Percentiles rank a stretch among this genome's conserved stretches.
Evolutionary conservation across 2,888 invertebrate species (phyloP).

Genomic region (Drosophila falleni): DNA sequence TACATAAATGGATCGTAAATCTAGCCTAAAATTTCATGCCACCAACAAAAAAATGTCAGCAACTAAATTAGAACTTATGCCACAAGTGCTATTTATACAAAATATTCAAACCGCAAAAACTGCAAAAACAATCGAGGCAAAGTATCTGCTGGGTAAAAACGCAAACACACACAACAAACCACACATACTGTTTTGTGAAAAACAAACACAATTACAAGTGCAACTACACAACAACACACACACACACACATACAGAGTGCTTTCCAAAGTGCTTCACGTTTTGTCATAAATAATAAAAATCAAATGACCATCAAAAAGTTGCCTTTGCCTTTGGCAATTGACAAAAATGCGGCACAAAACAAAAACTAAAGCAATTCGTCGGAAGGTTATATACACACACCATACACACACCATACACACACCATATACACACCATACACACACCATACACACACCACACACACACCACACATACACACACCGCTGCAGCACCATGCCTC

Average conservation of each 20-base stretch:
- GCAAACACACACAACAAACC: slow-evolving; percentile 18
- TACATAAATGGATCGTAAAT: slow-evolving; percentile 48
- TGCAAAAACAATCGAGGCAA: slow-evolving; percentile 50
- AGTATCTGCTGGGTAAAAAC: slow-evolving; percentile 37
- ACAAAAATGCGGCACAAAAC: slow-evolving; percentile 57
- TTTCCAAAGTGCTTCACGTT: slow-evolving; percentile 56
- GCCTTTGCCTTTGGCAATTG: slow-evolving; percentile 61
- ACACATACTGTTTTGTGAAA: not conserved
- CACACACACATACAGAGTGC: slow-evolving; percentile 4
- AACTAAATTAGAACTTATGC: slow-evolving; percentile 66
- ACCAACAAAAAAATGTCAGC: slow-evolving; percentile 53
- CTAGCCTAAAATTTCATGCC: slow-evolving; percentile 60
- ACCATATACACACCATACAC: slow-evolving; percentile 8
- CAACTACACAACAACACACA: slow-evolving; percentile 8
- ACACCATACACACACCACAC: slow-evolving; percentile 13
- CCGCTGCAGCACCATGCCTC: slow-evolving; percentile 21
- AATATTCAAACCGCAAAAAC: slow-evolving; percentile 38
- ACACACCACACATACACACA: slow-evolving; percentile 10
- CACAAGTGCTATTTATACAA: slow-evolving; percentile 50
- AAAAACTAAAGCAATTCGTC: slow-evolving; percentile 41
- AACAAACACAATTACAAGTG: slow-evolving; percentile 9
- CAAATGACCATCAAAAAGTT: slow-evolving; percentile 72
- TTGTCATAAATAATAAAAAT: slow-evolving; percentile 70
- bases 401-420: slow-evolving; percentile 13
- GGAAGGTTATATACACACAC: slow-evolving; percentile 66